Percentiles rank a stretch among this genome's conserved stretches.
Conservation (phyloP, 2,797 vertebrate species). For the Enteromius treurensis region DNA sequence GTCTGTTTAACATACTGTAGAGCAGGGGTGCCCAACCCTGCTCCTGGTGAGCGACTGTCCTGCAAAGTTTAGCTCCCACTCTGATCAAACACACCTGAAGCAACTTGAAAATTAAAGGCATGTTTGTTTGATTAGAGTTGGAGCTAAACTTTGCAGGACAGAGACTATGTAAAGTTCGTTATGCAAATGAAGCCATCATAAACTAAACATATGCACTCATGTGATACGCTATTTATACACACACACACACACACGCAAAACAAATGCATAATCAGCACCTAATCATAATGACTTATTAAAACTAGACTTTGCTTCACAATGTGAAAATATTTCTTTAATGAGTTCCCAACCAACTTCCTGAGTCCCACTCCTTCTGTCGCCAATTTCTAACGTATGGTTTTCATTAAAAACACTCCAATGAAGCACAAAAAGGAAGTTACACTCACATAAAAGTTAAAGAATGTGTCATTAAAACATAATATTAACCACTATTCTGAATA, state of each 20-base stretch:
- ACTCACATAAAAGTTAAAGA: background rate
- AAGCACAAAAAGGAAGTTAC: background rate
- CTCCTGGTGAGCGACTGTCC: too few species aligned
- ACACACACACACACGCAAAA: background rate
- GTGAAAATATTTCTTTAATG: constrained; percentile 1
- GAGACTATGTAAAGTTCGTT: background rate
- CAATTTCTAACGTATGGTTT: constrained; percentile 1
- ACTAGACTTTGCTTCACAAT: background rate
- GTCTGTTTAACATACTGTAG: background rate
- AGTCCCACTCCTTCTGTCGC: background rate
- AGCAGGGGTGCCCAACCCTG: too few species aligned
- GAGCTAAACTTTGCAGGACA: too few species aligned
- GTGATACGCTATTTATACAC: background rate
- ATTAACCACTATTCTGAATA: background rate
- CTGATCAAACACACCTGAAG: too few species aligned
- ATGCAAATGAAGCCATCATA: background rate
- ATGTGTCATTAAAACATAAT: background rate
- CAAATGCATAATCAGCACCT: background rate
- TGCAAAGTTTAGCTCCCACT: too few species aligned
- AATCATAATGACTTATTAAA: constrained; percentile 10
- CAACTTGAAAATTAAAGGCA: too few species aligned
- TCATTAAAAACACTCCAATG: background rate
- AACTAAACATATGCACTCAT: background rate
- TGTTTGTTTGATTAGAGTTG: too few species aligned
- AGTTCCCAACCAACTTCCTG: background rate